Evolutionary conservation across 2,113 vertebrate species (phyloP), one percentile per base, ranked within the genome.

Genomic region (Aspiorhynchus laticeps): DNA sequence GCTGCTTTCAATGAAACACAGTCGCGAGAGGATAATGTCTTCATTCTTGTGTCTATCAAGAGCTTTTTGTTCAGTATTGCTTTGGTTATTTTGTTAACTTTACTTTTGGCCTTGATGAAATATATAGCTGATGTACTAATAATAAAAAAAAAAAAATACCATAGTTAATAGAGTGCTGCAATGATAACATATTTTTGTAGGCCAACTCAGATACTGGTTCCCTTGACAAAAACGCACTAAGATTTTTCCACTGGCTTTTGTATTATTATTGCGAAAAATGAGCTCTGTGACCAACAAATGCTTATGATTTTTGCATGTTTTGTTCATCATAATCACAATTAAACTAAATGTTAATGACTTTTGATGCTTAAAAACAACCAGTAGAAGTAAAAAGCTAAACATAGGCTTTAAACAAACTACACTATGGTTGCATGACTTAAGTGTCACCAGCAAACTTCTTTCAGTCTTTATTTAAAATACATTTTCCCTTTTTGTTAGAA

Each of bases 11-110:
- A 8, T 77, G 75, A 77, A 53, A 51, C 75, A 48, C 51, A 28
- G 76, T 36, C 24, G 5, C 53, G n/a, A 87, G 61, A 69, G 56
- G 61, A 83, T 53, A n/a, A 85, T n/a, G 43, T 80, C 53, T 28
- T 31, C 80, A 19, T 48, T 84, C 46, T 78, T 73, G 83, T 26
- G 73, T 19, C 61, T 28, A 21, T 43, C 75, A 61, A 36, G n/a
- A 38, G 7, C 26, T 73, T 33, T 84, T 77, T 61, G 61, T 84
- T 75, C 82, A 84, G 14, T 59, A 14, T 33, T 43, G 36, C n/a
- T 79, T 73, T 79, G 41, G 63, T n/a, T 33, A 31, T 74, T 87
- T 77, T 1, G 43, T 77, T 77, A 31, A 51, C 26, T 78, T 53
- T 53, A 33, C n/a, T 53, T 78, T 31, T 21, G 46, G 28, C 46